Conservation (phyloP, 2,888 invertebrate species). For the Drosophila mimica region DNA sequence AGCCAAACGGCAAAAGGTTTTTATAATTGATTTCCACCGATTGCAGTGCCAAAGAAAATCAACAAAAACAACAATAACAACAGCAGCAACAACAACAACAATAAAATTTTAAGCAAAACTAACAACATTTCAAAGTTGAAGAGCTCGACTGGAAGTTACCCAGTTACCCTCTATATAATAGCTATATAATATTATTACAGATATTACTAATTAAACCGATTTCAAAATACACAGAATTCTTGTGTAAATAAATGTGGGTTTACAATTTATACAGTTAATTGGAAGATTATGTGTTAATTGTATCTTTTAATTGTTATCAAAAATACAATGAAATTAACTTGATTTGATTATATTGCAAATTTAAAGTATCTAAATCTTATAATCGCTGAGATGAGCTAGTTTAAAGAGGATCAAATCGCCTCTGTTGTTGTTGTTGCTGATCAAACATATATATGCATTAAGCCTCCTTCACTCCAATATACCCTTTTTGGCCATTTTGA, state of each 20-base stretch:
- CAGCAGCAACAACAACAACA: slow-evolving; percentile 20
- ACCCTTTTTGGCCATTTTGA: not conserved
- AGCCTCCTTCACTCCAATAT: not conserved
- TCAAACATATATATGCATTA: not conserved
- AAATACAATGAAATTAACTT: not conserved
- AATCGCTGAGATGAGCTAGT: too few species aligned
- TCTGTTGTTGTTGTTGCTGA: not conserved
- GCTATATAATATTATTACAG: not conserved
- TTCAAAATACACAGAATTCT: too few species aligned
- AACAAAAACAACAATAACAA: slow-evolving; percentile 28
- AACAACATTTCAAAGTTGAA: slow-evolving; percentile 1
- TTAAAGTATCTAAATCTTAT: not conserved
- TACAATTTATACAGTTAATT: not conserved
- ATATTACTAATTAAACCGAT: too few species aligned
- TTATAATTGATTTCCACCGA: slow-evolving; percentile 77
- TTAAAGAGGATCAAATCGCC: not conserved
- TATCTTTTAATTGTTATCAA: not conserved
- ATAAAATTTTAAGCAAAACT: slow-evolving; percentile 6
- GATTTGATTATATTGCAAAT: not conserved
- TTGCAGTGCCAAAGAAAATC: slow-evolving; percentile 60
- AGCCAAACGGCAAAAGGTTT: slow-evolving; percentile 74
- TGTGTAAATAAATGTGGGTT: too few species aligned
- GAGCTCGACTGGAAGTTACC: slow-evolving; percentile 9
- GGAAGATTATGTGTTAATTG: too few species aligned
- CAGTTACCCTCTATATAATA: not conserved